These are phyloP conservation scores for Heliconius aoede DNA, from an alignment of 2,888 invertebrate species.

Conservation along the genomic window DNA sequence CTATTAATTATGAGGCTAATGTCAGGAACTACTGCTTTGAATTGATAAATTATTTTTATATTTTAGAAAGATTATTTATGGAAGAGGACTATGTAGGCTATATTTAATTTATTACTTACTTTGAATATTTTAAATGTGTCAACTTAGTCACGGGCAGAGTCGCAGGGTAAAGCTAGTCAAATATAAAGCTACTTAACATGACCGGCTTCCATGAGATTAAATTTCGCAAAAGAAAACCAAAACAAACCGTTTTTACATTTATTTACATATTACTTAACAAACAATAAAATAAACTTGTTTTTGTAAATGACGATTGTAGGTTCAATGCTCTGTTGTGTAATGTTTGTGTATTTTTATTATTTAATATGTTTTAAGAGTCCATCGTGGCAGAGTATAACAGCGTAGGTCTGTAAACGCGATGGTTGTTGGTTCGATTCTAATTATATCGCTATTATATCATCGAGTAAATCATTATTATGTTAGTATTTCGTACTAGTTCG, in stretches of 20 bases:
- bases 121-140: too few relatives aligned
- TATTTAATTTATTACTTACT: too few relatives aligned
- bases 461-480: background rate
- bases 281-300: background rate
- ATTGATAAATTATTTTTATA: too few relatives aligned
- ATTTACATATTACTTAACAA: background rate
- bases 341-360: background rate
- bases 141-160: too few relatives aligned
- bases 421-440: background rate
- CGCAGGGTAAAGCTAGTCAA: background rate
- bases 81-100: too few relatives aligned
- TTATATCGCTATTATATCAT: too few relatives aligned
- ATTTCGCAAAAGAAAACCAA: constrained; percentile 17
- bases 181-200: constrained; percentile 34
- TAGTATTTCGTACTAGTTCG: background rate
- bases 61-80: too few relatives aligned
- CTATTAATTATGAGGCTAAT: too few relatives aligned
- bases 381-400: background rate
- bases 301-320: background rate
- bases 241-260: constrained; percentile 12
- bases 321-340: constrained; percentile 2
- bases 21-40: too few relatives aligned
- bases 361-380: background rate
- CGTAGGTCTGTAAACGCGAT: background rate
- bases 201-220: constrained; percentile 32